These are phyloP conservation scores for Epiblema foenella DNA, from an alignment of 2,888 invertebrate genomes.

Conservation along the genomic window DNA sequence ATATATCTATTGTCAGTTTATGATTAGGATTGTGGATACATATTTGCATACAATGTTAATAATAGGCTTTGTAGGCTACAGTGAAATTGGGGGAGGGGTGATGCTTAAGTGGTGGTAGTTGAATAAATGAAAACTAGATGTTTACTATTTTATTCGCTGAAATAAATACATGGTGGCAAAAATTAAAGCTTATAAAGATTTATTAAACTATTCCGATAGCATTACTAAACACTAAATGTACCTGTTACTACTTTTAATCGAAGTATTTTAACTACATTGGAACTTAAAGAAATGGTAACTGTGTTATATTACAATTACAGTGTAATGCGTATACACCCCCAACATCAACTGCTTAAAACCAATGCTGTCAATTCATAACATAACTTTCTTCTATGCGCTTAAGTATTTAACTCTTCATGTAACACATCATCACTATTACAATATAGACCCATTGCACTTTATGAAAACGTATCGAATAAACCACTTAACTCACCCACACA, in stretches of 20 bases:
- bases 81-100: slow-evolving; percentile 3
- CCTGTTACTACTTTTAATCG: no score
- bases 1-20: slow-evolving; percentile 32
- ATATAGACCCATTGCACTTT: slow-evolving; percentile 32
- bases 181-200: neutral
- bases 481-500: slow-evolving; percentile 77
- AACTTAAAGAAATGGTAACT: no score
- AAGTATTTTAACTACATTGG: no score
- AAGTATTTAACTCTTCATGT: slow-evolving; percentile 14
- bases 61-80: neutral
- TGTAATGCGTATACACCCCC: no score
- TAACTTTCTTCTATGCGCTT: slow-evolving; percentile 1
- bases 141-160: neutral
- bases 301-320: no score
- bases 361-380: no score
- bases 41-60: slow-evolving; percentile 39
- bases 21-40: slow-evolving; percentile 27
- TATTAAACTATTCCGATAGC: no score
- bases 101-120: neutral
- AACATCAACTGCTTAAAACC: no score
- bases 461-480: slow-evolving; percentile 66
- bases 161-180: neutral
- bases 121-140: neutral
- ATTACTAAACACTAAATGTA: no score
- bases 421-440: slow-evolving; percentile 23